These are phyloP conservation scores for Callyntrura sp. DNA, from an alignment of 2,888 invertebrate species.

Conservation along the genomic window DNA sequence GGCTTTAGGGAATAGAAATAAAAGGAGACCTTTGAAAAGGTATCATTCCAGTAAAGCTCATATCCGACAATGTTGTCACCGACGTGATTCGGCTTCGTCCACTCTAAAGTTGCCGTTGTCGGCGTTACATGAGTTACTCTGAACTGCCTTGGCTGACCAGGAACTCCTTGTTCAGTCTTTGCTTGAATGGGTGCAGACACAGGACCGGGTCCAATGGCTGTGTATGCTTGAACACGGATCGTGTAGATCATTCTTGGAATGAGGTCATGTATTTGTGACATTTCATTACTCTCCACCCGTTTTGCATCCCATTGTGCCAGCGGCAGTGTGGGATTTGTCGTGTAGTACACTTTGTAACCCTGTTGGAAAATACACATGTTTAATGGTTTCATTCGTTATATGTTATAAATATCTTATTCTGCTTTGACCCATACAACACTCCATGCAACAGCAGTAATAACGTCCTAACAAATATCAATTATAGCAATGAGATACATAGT, in stretches of 20 bases:
- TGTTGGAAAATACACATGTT: constrained; percentile 86
- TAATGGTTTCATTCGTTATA: neutral
- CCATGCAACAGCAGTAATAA: neutral
- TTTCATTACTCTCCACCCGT: constrained; percentile 96
- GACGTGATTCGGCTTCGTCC: constrained; percentile 96
- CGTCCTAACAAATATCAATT: too few species aligned
- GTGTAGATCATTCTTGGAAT: constrained; percentile 97
- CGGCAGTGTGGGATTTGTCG: constrained; percentile 93
- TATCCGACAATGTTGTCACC: constrained; percentile 97
- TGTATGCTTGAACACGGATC: constrained; percentile 96
- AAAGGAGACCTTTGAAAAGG: constrained; percentile 91
- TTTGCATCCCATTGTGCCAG: constrained; percentile 97
- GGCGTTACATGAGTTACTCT: constrained; percentile 95
- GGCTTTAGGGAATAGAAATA: neutral
- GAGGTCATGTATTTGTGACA: constrained; percentile 97
- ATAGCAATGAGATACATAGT: too few species aligned
- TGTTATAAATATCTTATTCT: neutral
- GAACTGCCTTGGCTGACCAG: constrained; percentile 95
- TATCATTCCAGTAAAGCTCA: constrained; percentile 99
- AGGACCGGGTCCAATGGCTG: constrained; percentile 97
- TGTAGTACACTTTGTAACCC: constrained; percentile 99
- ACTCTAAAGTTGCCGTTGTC: constrained; percentile 95
- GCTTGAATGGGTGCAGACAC: constrained; percentile 98
- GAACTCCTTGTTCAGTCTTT: constrained; percentile 98
- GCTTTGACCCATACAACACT: neutral